Base-by-base conservation (phyloP, 2,113 vertebrate genomes). In the Trogon surrucura region DNA sequence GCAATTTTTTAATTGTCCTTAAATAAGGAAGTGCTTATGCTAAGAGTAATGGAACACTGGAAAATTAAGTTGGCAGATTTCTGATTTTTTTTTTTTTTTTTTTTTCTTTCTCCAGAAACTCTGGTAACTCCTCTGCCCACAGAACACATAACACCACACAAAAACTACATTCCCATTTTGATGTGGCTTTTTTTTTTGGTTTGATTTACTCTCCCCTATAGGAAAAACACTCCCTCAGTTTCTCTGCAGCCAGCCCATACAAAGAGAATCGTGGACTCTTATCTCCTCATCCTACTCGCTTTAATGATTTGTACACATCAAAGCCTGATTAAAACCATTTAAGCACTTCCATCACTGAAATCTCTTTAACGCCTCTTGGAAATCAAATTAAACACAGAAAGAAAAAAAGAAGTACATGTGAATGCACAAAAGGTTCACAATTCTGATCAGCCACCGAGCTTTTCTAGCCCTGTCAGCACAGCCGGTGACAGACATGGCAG, bases 271-370 rank as follows among this genome's bases (percentile, higher is more conserved):
- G 60, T 9, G 75, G 60, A 51, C 80, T 95, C 91, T 84, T 73
- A 95, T 61, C 95, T 88, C 78, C 47, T 93, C 94, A 95, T 61
- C 95, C 93, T 77, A 53, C 93, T 94, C 12, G 3, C 81, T 95
- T 93, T 91, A 95, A 95, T 50, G 61, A 91, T 87, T 65, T 85
- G 84, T 36, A 78, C 89, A 94, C 91, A 96, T 96, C 91, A 96
- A 95, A 96, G 94, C 84, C 93, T 75, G 51, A 94, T 89, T 93
- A 93, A 92, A 94, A 80, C 48, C 91, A 81, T 86, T 89, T 91
- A 95, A 95, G 84, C 70, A 96, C 94, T 87, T 89, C 84, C 87
- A 87, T 71, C 81, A 61, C 81, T 36, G 58, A 69, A 88, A 96
- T 79, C 87, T 88, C 84, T 80, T 92, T 88, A 95, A 72, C 19